These are phyloP conservation scores for Trogon melanurus DNA, from an alignment of 2,113 vertebrate species.

Conservation along the genomic window DNA sequence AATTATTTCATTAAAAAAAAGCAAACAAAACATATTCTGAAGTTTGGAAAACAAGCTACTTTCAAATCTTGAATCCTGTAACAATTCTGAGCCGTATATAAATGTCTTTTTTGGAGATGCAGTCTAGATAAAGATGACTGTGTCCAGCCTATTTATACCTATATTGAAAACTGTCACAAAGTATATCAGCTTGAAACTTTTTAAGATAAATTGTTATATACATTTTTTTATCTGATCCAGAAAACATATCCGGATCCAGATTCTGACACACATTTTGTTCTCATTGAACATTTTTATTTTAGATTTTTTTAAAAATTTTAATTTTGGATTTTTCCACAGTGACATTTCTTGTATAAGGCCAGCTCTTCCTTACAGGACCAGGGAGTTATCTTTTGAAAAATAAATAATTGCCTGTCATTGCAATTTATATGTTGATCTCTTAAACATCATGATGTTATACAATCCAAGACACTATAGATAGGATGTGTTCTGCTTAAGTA, in stretches of 20 bases:
- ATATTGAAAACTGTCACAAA: background rate
- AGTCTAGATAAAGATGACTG: background rate
- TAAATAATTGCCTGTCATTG: fast-evolving
- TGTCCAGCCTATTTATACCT: background rate
- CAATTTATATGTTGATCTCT: background rate
- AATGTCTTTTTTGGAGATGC: background rate
- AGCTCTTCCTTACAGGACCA: background rate
- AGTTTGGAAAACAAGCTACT: background rate
- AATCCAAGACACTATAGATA: background rate
- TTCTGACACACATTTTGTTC: background rate
- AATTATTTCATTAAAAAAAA: background rate
- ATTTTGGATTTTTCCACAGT: background rate
- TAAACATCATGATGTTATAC: background rate
- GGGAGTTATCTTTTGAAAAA: background rate
- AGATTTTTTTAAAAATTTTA: too few species aligned
- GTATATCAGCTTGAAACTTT: background rate
- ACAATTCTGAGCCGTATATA: background rate
- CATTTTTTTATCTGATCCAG: too few species aligned
- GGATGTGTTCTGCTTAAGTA: background rate
- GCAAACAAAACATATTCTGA: background rate
- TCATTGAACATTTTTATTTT: background rate
- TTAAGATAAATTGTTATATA: too few species aligned
- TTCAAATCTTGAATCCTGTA: background rate
- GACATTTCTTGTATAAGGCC: background rate
- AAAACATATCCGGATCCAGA: background rate